A percentile compares a stretch with the other conserved stretches of the same genome.
These are phyloP conservation scores for Drosophila melanocephala DNA, from an alignment of 2,888 invertebrate genomes.

Conservation along the genomic window DNA sequence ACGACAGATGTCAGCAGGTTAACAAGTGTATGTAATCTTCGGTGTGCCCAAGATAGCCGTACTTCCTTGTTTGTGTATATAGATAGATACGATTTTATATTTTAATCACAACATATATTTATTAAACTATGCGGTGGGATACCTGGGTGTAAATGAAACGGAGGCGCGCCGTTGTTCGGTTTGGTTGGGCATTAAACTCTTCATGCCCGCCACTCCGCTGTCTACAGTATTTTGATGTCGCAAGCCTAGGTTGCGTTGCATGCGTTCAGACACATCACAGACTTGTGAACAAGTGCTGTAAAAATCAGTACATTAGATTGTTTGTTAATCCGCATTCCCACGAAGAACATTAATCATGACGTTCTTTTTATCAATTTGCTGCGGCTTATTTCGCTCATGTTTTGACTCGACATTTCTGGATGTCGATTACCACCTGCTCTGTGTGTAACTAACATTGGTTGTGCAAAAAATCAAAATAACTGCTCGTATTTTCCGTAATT, in stretches of 20 bases:
- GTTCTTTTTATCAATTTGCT: neutral
- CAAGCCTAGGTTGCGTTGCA: constrained; percentile 88
- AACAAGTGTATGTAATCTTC: neutral
- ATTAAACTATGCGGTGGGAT: constrained; percentile 8
- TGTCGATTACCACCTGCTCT: no score
- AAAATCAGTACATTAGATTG: neutral
- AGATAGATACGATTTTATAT: neutral
- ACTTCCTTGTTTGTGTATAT: neutral
- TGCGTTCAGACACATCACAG: constrained; percentile 88
- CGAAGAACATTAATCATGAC: neutral
- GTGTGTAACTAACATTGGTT: no score
- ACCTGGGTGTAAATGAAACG: constrained; percentile 84
- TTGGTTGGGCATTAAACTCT: constrained; percentile 81
- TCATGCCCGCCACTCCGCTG: constrained; percentile 87
- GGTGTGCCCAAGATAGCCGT: neutral
- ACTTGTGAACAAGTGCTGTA: constrained; percentile 88
- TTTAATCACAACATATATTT: neutral
- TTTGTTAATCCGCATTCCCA: neutral
- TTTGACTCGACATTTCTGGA: neutral
- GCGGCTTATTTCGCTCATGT: neutral
- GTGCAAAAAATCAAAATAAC: neutral
- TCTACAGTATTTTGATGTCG: constrained; percentile 90
- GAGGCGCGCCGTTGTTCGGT: constrained; percentile 85
- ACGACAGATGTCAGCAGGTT: neutral
- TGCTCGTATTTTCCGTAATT: neutral